phyloP scores from a whole-genome alignment of 2,888 invertebrate species.

The Eumerus sabulonum region DNA sequence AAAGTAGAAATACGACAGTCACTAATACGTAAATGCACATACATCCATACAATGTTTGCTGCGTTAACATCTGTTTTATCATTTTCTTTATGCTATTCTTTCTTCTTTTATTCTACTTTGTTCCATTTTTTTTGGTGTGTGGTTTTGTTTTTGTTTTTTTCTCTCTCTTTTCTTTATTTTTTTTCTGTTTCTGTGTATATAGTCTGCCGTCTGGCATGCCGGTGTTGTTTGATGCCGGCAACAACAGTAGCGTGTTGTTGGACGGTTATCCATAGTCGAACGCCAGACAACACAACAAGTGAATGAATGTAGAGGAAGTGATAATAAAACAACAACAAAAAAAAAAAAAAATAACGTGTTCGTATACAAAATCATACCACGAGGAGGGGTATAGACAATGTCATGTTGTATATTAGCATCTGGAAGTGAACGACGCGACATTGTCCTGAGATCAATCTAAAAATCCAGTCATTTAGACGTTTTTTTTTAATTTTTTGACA shows the following conservation, averaged over 20 bases:
- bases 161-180: conserved; percentile 39
- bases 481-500: conserved; percentile 9
- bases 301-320: conserved; percentile 64
- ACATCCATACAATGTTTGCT: too few species aligned
- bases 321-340: conserved; percentile 45
- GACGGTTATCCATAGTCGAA: conserved; percentile 60
- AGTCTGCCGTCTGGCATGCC: conserved; percentile 51
- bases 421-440: conserved; percentile 11
- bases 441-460: background rate
- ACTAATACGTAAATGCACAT: too few species aligned
- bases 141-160: conserved; percentile 10
- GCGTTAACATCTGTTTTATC: conserved; percentile 52
- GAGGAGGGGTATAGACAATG: conserved; percentile 11
- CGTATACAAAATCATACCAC: too few species aligned
- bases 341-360: conserved; percentile 43
- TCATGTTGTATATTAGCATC: conserved; percentile 47
- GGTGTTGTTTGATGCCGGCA: conserved; percentile 60
- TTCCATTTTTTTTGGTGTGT: conserved; percentile 43
- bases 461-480: background rate
- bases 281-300: conserved; percentile 67
- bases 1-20: conserved; percentile 11
- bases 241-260: conserved; percentile 63
- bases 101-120: conserved; percentile 48
- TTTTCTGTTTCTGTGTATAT: conserved; percentile 18
- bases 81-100: conserved; percentile 53